phyloP scores from a whole-genome alignment of 2,113 vertebrate genomes.

The Pedetes capensis region DNA sequence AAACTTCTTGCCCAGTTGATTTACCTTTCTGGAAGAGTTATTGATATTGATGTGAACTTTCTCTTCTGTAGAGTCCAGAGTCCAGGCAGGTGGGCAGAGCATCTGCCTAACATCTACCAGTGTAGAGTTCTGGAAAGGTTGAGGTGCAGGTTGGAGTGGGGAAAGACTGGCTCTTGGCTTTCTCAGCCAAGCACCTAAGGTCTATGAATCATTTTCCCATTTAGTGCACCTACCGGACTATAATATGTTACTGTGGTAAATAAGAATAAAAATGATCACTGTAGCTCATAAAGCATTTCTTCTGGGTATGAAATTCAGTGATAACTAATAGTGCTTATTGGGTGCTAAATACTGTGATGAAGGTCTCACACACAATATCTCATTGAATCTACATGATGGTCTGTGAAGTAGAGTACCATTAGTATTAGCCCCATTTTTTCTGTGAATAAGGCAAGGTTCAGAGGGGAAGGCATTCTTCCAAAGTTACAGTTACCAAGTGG shows the following conservation, averaged over 20 bases:
- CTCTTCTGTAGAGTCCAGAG: background rate
- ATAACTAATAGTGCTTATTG: background rate
- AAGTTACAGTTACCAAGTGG: background rate
- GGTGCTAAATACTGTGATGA: background rate
- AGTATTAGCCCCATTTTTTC: background rate
- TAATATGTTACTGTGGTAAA: slow-evolving; percentile 21
- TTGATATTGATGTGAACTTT: background rate
- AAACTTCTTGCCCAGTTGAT: background rate
- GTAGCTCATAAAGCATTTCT: background rate
- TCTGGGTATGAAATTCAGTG: background rate
- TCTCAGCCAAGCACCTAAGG: background rate
- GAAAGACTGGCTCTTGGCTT: background rate
- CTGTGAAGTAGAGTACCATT: background rate
- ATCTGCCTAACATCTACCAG: background rate
- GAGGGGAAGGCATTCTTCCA: background rate
- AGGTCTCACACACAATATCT: background rate
- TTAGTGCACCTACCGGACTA: background rate
- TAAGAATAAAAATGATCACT: slow-evolving; percentile 37
- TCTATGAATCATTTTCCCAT: slow-evolving; percentile 12
- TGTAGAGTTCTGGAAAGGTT: background rate
- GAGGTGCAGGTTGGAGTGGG: background rate
- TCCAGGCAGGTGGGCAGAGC: background rate
- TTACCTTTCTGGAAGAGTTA: slow-evolving; percentile 12
- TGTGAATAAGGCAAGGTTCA: background rate
- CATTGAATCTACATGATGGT: background rate